Base-by-base conservation (phyloP, 2,113 vertebrate genomes). In the Callipepla squamata region DNA sequence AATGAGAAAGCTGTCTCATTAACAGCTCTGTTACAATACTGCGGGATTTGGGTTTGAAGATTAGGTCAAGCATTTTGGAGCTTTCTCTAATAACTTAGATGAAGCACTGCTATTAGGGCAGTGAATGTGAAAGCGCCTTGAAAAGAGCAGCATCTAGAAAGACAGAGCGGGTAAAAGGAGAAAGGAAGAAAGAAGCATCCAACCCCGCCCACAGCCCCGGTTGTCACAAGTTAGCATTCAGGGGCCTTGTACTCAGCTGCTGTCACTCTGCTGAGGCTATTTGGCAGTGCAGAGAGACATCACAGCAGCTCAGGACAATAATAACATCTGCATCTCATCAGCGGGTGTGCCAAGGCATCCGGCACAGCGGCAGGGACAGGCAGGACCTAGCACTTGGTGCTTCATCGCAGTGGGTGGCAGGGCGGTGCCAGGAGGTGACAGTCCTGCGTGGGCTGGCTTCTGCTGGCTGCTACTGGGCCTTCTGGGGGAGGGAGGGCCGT, bases 381-480 rank as follows among this genome's bases (percentile, higher is more conserved):
- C 23, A 20, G 7, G 6, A 34, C 26, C 48, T 48, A 38, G 25
- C 0, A 0, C 68, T 34, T 38, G 80, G 22, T 0, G 62, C 51
- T 28, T 55, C 61, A 14, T 53, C 74, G 81, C 34, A 38, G 51
- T 85, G 87, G 81, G 87, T 87, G 86, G 87, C 85, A 45, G 74
- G 59, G 42, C 18, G 17, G 0, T 44, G 55, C 7, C 21, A 80
- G 19, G 36, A 2, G 1, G 47, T 47, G 42, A 12, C 53, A 34
- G 45, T 23, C 11, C 65, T 1, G 0, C 30, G 5, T 21, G 57
- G 69, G 59, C 68, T 69, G 47, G 42, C 14, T 75, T 78, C 48
- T 32, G 20, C 63, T n/a, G 40, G 59, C 42, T 45, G 50, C 48
- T 2, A 0, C 61, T 79, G 50, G 57, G 51, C 26, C 15, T 5